Conservation (phyloP, 1,140 invertebrate species). For the Anastrepha obliqua region DNA sequence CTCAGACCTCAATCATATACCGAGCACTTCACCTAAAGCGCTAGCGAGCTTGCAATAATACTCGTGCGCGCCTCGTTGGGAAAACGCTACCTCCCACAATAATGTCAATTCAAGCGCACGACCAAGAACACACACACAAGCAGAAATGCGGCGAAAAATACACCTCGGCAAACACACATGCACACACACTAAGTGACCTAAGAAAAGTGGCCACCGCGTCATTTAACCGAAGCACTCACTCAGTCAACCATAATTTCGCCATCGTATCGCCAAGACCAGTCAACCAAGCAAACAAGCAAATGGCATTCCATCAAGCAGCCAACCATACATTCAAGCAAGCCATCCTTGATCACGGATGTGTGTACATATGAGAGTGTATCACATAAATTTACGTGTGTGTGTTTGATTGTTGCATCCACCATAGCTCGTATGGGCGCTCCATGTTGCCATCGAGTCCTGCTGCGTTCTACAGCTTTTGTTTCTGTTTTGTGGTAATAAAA, state of each 20-base stretch:
- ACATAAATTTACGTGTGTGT: not conserved
- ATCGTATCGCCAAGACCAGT: constrained; percentile 45
- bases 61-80: constrained; percentile 1
- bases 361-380: not conserved
- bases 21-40: constrained; percentile 12
- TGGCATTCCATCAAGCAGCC: constrained; percentile 34
- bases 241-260: constrained; percentile 45
- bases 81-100: not conserved
- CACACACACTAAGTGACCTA: not conserved
- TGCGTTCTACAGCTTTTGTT: not conserved
- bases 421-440: not conserved
- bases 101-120: not conserved
- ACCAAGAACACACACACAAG: not conserved
- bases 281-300: constrained; percentile 49
- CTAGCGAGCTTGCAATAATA: constrained; percentile 19
- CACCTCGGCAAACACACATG: not conserved
- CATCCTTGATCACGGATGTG: not conserved
- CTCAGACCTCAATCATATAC: constrained; percentile 27
- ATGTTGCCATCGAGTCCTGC: not conserved
- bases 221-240: constrained; percentile 43
- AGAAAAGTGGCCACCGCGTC: constrained; percentile 52
- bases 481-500: constrained; percentile 14
- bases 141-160: not conserved
- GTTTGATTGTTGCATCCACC: not conserved
- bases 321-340: constrained; percentile 17